Base-by-base conservation (phyloP, 2,797 vertebrate genomes). In the Adrianichthys oophorus region DNA sequence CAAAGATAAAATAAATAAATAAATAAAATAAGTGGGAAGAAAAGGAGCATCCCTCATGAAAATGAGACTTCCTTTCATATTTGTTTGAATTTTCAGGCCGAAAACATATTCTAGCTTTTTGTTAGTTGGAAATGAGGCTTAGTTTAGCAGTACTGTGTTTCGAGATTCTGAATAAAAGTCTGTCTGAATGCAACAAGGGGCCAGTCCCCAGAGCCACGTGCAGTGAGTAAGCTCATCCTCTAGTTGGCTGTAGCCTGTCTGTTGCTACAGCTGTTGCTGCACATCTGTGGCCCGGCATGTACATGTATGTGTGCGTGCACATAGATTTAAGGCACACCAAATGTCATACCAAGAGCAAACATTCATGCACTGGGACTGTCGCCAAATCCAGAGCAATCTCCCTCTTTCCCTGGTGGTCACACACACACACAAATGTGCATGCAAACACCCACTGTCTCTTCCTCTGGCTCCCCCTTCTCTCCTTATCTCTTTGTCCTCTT, bases 291-390 rank as follows among this genome's bases (percentile, higher is more conserved):
- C 53, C 17, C 29, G 29, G 23, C 58, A 56, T 17, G 5, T 24
- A 18, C 40, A 32, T 44, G 46, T 44, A 29, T 42, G 43, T 54
- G 62, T 56, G 53, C 29, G 37, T 46, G 48, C 23, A 56, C 48
- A 41, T 40, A 52, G 74, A 78, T 86, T 84, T 74, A 74, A 84
- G 75, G 82, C 80, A 65, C 72, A 83, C 68, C 61, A 83, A 89
- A 89, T 84, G 86, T 86, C 83, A 82, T 70, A 83, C 80, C 73
- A 69, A 81, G 76, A 83, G 74, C 77, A 86, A 85, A 85, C 72
- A 84, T 78, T 79, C 72, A 75, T 65, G 70, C 23, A 53, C 44
- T 58, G 73, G 66, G 52, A 56, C 53, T 19, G 24, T 51, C 16
- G 77, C 79, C 86, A 87, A 86, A 88, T 78, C 76, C 72, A 65